Conservation (phyloP, 2,797 vertebrate genomes). For the Notamacropus eugenii region DNA sequence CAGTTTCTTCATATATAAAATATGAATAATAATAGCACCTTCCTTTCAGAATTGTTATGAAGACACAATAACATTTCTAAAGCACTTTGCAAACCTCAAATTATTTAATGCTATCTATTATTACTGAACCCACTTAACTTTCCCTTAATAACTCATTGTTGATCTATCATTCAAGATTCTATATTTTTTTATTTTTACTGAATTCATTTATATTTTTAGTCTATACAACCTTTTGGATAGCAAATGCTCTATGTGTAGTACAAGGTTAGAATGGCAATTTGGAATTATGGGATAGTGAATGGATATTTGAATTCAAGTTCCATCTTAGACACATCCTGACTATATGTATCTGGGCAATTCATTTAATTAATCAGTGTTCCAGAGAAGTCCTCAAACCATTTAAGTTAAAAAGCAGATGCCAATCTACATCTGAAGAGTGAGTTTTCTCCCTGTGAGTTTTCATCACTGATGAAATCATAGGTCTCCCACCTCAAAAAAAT, state of each 20-base stretch:
- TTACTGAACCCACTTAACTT: neutral
- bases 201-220: neutral
- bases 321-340: neutral
- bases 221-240: neutral
- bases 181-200: neutral
- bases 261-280: neutral
- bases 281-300: neutral
- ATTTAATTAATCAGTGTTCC: neutral
- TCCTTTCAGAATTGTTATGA: neutral
- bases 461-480: neutral
- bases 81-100: neutral
- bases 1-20: neutral
- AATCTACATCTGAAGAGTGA: neutral
- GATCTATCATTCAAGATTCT: neutral
- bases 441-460: neutral
- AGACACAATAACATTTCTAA: neutral
- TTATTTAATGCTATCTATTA: neutral
- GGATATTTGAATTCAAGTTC: neutral
- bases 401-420: neutral
- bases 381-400: neutral
- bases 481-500: neutral
- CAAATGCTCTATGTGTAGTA: neutral
- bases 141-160: neutral
- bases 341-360: neutral
- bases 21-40: neutral